Conservation (phyloP, 2,888 invertebrate genomes). For the Zaprionus lineosus region DNA sequence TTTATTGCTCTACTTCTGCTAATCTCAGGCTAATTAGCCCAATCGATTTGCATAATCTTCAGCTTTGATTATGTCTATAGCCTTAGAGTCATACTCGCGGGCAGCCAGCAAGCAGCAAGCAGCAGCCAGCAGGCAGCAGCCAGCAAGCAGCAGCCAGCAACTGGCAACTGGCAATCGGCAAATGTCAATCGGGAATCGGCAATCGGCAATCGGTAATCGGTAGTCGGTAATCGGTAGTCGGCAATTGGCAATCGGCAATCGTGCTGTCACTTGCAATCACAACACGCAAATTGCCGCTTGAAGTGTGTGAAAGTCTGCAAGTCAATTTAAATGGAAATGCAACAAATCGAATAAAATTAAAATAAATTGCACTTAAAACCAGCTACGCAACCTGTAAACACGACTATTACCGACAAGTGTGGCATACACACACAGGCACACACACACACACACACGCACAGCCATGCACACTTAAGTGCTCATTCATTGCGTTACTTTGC, state of each 20-base stretch:
- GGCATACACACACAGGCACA: slow-evolving; percentile 12
- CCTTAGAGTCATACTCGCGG: too few relatives aligned
- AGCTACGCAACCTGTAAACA: slow-evolving; percentile 53
- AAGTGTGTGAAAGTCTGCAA: slow-evolving; percentile 58
- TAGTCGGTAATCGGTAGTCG: too few relatives aligned
- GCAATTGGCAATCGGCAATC: slow-evolving; percentile 21
- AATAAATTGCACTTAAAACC: slow-evolving; percentile 39
- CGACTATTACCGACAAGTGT: slow-evolving; percentile 62
- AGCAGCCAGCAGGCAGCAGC: too few relatives aligned
- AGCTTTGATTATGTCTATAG: too few relatives aligned
- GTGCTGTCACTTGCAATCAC: slow-evolving; percentile 47
- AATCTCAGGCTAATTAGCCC: slow-evolving; percentile 38
- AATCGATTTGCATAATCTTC: slow-evolving; percentile 61
- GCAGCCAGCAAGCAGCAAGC: too few relatives aligned
- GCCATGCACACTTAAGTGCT: too few relatives aligned
- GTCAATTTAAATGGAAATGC: slow-evolving; percentile 38
- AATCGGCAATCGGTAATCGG: too few relatives aligned
- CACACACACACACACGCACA: not conserved
- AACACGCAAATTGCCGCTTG: slow-evolving; percentile 40
- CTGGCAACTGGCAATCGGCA: too few relatives aligned
- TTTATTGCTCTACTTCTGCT: slow-evolving; percentile 16
- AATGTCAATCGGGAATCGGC: too few relatives aligned
- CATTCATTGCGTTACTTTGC: slow-evolving; percentile 25
- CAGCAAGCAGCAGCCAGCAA: too few relatives aligned
- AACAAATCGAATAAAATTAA: slow-evolving; percentile 38